Evolutionary conservation across 2,797 vertebrate species (phyloP), one percentile per base, ranked within the genome.

Genomic region (Acridotheres tristis): DNA sequence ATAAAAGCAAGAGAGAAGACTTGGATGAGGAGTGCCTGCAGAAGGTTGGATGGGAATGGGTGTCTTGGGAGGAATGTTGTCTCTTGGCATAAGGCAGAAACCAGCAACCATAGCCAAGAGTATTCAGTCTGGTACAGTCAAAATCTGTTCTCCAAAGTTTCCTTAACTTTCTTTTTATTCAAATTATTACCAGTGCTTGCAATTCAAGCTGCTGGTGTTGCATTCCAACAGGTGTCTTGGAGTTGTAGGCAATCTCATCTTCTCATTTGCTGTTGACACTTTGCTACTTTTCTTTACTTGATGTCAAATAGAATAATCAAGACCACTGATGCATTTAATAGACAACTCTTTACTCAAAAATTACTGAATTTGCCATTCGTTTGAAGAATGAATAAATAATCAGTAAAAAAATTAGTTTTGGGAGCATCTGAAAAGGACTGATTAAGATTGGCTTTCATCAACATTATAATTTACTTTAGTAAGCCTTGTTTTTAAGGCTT

Each of bases 331-430:
- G 48, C 27, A 16, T 84, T 94, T 85, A 62, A 43, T 66, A 92
- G 66, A 78, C 65, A 83, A 62, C 1, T 14, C 69, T 40, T 89
- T 54, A 68, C 94, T 96, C 61, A 75, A 82, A 85, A 90, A 77
- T 79, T n/a, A 74, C 22, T 59, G 71, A 82, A 63, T 89, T 78
- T 94, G 67, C 80, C 45, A 29, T 73, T 78, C 1, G 0, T 65
- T 88, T 89, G 77, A 93, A 75, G 57, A 93, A 91, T 93, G 93
- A 97, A 94, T 94, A 96, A 96, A 95, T 94, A 92, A 94, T 94
- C 90, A 94, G 81, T 90, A 87, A 94, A 93, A 85, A 85, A 81
- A 76, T 4, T 47, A 94, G 71, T 58, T 96, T 90, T 67, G 74
- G 36, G 91, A 94, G 51, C 74, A 74, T 96, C 85, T 96, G 83